phyloP scores from a whole-genome alignment of 2,113 vertebrate species.

The Cryptomyrus ogoouensis region DNA sequence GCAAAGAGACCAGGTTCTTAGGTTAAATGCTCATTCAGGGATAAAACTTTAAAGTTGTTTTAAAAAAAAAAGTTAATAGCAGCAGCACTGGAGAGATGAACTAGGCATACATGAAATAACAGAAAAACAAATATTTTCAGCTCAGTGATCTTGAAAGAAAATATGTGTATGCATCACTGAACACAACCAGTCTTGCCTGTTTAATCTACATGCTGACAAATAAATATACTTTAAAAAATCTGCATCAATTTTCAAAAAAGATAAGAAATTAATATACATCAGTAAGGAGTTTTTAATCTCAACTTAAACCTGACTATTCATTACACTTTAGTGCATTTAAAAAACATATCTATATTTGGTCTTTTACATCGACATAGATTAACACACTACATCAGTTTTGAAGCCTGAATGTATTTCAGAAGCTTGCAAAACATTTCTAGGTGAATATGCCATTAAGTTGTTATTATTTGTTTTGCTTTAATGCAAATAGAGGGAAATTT shows the following conservation, averaged over 20 bases:
- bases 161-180: background rate
- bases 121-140: background rate
- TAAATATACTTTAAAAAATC: background rate
- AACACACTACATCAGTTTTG: background rate
- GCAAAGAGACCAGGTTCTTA: background rate
- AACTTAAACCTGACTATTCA: background rate
- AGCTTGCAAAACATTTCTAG: background rate
- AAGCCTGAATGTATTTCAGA: background rate
- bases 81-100: background rate
- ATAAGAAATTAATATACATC: background rate
- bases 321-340: background rate
- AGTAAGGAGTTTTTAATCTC: background rate
- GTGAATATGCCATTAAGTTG: background rate
- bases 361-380: background rate
- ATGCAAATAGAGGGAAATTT: background rate
- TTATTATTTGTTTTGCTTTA: background rate
- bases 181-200: background rate
- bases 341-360: background rate
- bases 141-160: background rate
- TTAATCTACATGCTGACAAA: background rate
- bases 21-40: background rate
- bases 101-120: background rate
- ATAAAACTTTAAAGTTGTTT: background rate
- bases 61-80: background rate
- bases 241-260: background rate